A percentile compares a stretch with the other conserved stretches of the same genome.
Evolutionary conservation across 1,140 invertebrate species (phyloP).

Genomic region (Nylanderia fulva): DNA sequence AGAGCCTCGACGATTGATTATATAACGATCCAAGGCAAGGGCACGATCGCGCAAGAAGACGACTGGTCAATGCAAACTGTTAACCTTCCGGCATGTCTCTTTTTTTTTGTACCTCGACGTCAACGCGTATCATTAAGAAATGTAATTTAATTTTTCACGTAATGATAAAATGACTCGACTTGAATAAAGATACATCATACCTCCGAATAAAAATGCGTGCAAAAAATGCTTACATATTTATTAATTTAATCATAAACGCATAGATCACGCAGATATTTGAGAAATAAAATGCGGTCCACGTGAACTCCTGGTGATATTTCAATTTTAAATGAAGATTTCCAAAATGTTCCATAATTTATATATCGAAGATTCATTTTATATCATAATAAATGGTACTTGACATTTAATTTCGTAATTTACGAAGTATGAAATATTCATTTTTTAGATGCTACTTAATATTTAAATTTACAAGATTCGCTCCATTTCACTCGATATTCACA

Average conservation of each 20-base stretch:
- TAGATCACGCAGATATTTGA: conserved; percentile 4
- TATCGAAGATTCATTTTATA: background rate
- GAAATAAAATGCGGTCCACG: background rate
- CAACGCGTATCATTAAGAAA: background rate
- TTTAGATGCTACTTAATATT: background rate
- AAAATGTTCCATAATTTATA: background rate
- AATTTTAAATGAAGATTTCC: background rate
- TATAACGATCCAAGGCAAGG: conserved; percentile 24
- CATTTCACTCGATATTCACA: background rate
- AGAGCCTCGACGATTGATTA: conserved; percentile 12
- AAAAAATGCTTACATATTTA: conserved; percentile 41
- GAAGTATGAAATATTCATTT: background rate
- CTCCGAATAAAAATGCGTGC: background rate
- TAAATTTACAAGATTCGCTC: background rate
- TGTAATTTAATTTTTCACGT: conserved; percentile 15
- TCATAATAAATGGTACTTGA: background rate
- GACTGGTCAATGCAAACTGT: background rate
- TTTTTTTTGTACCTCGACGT: conserved; percentile 4
- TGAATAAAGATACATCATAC: background rate
- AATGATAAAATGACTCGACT: background rate
- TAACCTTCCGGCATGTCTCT: conserved; percentile 8
- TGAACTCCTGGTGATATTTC: background rate
- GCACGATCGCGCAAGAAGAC: background rate
- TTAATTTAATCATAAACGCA: conserved; percentile 15
- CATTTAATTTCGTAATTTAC: conserved; percentile 18